Conservation (phyloP, 2,797 vertebrate genomes). For the Enteromius afrohamiltoni region DNA sequence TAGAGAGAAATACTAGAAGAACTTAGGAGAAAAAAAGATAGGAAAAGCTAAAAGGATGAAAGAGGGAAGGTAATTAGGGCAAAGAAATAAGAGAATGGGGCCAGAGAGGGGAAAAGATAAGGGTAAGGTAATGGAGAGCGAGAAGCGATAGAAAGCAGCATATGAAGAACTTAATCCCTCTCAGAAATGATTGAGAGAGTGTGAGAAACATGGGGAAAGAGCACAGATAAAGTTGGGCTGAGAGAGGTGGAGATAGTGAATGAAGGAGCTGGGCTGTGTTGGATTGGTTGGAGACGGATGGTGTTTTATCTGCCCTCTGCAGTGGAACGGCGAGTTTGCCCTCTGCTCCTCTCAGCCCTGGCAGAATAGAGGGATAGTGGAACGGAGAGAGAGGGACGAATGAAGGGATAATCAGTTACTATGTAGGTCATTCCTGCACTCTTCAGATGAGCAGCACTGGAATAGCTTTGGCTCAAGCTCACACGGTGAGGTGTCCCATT, state of each 20-base stretch:
- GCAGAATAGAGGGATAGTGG: conserved; percentile 38
- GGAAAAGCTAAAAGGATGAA: conserved; percentile 32
- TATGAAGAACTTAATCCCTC: conserved; percentile 47
- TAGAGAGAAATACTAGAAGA: conserved; percentile 23
- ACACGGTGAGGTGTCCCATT: conserved; percentile 64
- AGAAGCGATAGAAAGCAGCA: conserved; percentile 35
- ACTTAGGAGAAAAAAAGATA: conserved; percentile 1
- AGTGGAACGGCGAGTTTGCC: conserved; percentile 49
- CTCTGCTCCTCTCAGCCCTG: conserved; percentile 47
- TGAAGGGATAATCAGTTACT: conserved; percentile 55
- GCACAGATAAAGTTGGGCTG: conserved; percentile 33
- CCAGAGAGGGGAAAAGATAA: conserved; percentile 3
- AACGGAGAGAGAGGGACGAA: conserved; percentile 29
- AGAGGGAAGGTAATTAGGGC: conserved; percentile 23
- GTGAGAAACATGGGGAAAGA: conserved; percentile 19
- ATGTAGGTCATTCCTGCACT: conserved; percentile 63
- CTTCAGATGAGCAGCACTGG: conserved; percentile 52
- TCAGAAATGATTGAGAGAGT: conserved; percentile 39
- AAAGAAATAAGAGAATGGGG: background rate
- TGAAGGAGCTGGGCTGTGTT: conserved; percentile 24
- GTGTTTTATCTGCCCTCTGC: conserved; percentile 58
- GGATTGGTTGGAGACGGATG: conserved; percentile 49
- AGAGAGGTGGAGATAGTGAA: conserved; percentile 14
- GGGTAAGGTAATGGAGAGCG: conserved; percentile 49
- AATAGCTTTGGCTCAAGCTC: conserved; percentile 61